Base-by-base conservation (phyloP, 2,113 vertebrate species). In the Eudorcas thomsonii region DNA sequence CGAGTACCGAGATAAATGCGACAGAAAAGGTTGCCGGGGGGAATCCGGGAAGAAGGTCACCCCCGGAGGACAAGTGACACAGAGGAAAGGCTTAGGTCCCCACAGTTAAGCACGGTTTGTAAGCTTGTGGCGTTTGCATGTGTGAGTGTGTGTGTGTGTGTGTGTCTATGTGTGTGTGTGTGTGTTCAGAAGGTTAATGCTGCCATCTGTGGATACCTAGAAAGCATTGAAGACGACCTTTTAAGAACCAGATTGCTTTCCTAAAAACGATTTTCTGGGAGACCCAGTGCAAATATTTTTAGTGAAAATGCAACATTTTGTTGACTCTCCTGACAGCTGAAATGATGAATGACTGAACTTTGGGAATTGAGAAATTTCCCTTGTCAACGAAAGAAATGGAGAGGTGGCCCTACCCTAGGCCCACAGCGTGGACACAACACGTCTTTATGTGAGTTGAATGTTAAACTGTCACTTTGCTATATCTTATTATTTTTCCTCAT, bases 371-470 rank as follows among this genome's bases (percentile, higher is more conserved):
- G 43, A 74, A 4, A 25, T 25, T 23, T 74, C 33, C 80, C 39
- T 21, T 0, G 11, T 55, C 15, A 6, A 71, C 30, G 6, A 67
- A 39, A 19, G 8, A 15, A 16, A 6, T 7, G 2, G 2, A 5
- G 57, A 15, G 15, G 5, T 7, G 25, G 57, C 14, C 14, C 21
- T 17, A 2, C 36, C 59, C 9, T 28, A 23, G 6, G 10, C 15
- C 57, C 3, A 15, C 0, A 14, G 28, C 16, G 23, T 2, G 9
- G 0, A 7, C 15, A 14, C 0, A 33, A 74, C 6, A 0, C 0
- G 13, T 2, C 6, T 5, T 59, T 8, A 39, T 43, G 7, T 33
- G 8, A 28, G 26, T 28, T 15, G 26, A 83, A 43, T 2, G 13
- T 2, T 33, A 25, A 55, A 39, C 2, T 11, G 43, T 3, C 0